Evolutionary conservation across 2,888 invertebrate genomes (phyloP).

Genomic region (Listrodromus nycthemerus): DNA sequence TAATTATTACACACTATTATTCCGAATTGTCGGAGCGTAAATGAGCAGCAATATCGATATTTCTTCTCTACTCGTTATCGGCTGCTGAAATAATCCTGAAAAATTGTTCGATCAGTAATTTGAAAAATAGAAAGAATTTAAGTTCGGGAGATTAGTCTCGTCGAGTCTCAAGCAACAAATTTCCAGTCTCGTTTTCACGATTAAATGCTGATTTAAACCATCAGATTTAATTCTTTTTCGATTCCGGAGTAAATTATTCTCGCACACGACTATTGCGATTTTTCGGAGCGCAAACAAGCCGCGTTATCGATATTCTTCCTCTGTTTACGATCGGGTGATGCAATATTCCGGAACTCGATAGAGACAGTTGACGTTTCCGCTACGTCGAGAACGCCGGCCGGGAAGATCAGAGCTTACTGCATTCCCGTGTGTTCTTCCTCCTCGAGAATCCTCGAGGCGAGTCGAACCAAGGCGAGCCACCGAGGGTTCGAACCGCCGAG

Average conservation of each 20-base stretch:
- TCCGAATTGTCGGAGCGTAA: not conserved
- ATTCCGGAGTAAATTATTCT: not conserved
- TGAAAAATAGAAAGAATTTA: not conserved
- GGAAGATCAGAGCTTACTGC: slow-evolving; percentile 56
- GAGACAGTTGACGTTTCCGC: slow-evolving; percentile 47
- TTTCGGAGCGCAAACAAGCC: slow-evolving; percentile 10
- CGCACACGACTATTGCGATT: not conserved
- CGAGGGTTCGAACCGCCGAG: slow-evolving; percentile 67
- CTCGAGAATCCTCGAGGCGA: slow-evolving; percentile 64
- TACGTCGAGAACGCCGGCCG: slow-evolving; percentile 40
- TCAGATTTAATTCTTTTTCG: not conserved
- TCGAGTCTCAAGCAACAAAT: not conserved
- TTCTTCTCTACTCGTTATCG: slow-evolving; percentile 19
- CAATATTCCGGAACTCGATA: slow-evolving; percentile 50
- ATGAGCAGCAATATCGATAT: slow-evolving; percentile 21
- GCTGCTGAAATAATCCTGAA: slow-evolving; percentile 49
- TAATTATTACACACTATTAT: not conserved
- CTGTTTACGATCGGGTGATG: slow-evolving; percentile 45
- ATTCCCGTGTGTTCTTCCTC: slow-evolving; percentile 53
- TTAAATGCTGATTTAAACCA: not conserved
- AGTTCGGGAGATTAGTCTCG: not conserved
- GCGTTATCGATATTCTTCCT: slow-evolving; percentile 16
- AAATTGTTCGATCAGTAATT: too few species aligned
- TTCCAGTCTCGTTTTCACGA: not conserved
- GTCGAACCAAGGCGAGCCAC: slow-evolving; percentile 60